Conservation (phyloP, 1,140 invertebrate genomes). For the Eriocheir sinensis region DNA sequence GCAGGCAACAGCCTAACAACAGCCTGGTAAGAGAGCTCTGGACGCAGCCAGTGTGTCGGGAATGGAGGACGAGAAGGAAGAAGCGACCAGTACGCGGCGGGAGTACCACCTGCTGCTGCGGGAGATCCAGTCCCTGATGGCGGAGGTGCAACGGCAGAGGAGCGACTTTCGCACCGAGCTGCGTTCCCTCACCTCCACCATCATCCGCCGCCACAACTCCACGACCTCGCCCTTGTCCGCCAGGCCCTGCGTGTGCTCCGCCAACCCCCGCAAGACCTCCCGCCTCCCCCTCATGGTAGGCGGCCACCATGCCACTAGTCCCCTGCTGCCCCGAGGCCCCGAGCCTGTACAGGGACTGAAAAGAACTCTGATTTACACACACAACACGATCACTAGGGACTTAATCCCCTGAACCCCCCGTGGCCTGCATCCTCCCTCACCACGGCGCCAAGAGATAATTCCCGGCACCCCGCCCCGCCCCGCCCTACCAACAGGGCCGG, state of each 20-base stretch:
- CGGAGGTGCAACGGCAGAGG: conserved; percentile 57
- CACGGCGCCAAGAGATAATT: too few species aligned
- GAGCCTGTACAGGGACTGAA: too few species aligned
- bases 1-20: too few species aligned
- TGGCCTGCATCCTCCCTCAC: too few species aligned
- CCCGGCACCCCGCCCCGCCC: too few species aligned
- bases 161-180: conserved; percentile 63
- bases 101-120: conserved; percentile 58
- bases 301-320: background rate
- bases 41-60: conserved; percentile 48
- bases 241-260: conserved; percentile 46
- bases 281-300: conserved; percentile 51
- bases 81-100: background rate
- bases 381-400: too few species aligned
- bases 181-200: conserved; percentile 62
- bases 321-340: background rate
- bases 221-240: too few species aligned
- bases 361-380: too few species aligned
- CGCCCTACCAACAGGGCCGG: too few species aligned
- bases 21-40: conserved; percentile 10
- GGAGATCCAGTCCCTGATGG: conserved; percentile 68
- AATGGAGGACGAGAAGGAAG: conserved; percentile 28
- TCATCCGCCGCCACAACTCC: conserved; percentile 45
- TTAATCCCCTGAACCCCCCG: too few species aligned
- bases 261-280: conserved; percentile 37